These are phyloP conservation scores for Temnothorax curvispinosus DNA, from an alignment of 1,140 invertebrate genomes.

Conservation along the genomic window DNA sequence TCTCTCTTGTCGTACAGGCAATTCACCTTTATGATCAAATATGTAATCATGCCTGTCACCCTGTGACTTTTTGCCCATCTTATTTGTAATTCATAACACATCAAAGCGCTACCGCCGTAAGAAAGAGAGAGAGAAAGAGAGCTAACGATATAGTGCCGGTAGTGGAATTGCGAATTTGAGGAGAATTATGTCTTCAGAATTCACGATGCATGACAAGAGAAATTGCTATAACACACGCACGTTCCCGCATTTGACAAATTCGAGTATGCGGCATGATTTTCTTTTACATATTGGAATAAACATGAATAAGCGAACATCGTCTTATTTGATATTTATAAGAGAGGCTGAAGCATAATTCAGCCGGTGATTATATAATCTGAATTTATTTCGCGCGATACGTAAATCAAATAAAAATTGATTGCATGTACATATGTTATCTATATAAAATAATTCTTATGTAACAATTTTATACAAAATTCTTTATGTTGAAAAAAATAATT, in stretches of 20 bases:
- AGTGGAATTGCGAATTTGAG: constrained; percentile 49
- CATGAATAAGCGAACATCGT: constrained; percentile 27
- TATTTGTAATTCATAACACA: constrained; percentile 69
- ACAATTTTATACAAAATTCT: not conserved
- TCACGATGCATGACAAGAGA: constrained; percentile 35
- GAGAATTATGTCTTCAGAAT: constrained; percentile 53
- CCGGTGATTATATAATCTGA: constrained; percentile 26
- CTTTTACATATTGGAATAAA: constrained; percentile 41
- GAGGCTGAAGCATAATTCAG: constrained; percentile 45
- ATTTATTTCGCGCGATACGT: not conserved
- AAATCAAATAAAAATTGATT: constrained; percentile 26
- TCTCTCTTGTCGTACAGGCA: not conserved
- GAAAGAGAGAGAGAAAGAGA: not conserved
- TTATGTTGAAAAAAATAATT: not conserved
- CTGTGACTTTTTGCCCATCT: constrained; percentile 18
- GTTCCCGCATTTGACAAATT: constrained; percentile 35
- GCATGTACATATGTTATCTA: not conserved
- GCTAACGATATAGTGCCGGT: not conserved
- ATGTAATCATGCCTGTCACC: constrained; percentile 54
- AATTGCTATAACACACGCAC: constrained; percentile 30
- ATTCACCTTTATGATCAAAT: constrained; percentile 59
- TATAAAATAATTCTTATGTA: not conserved
- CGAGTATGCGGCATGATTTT: constrained; percentile 14
- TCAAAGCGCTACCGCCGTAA: constrained; percentile 21
- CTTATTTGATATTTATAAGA: constrained; percentile 57